Percentiles rank a stretch among this genome's conserved stretches.
Conservation (phyloP, 2,888 invertebrate genomes). For the Sphaeridia pumilis region DNA sequence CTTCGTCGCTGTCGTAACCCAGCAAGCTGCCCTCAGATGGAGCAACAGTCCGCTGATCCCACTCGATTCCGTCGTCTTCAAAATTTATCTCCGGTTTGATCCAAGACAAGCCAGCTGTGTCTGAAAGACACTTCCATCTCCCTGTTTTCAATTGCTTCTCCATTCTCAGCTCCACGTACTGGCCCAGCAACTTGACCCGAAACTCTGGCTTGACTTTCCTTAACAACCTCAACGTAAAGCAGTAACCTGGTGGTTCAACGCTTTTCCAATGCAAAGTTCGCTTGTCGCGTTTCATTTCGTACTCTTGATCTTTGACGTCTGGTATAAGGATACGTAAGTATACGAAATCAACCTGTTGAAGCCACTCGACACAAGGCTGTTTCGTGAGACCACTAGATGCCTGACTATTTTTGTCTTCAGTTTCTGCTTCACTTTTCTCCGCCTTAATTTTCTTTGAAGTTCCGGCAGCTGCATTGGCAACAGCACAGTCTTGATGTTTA, state of each 20-base stretch:
- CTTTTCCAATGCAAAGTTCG: neutral
- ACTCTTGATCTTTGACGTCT: slow-evolving; percentile 2
- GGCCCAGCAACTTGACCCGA: neutral
- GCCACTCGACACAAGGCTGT: too few relatives aligned
- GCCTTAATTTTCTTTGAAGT: too few relatives aligned
- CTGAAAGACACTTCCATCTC: slow-evolving; percentile 4
- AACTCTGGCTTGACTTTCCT: slow-evolving; percentile 8
- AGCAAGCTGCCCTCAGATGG: too few relatives aligned
- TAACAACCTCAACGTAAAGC: slow-evolving; percentile 1
- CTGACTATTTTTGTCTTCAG: neutral
- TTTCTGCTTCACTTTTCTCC: neutral
- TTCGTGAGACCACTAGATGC: too few relatives aligned
- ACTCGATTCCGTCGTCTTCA: neutral
- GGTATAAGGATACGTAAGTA: slow-evolving; percentile 4
- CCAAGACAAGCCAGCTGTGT: slow-evolving; percentile 2
- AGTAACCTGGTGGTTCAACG: slow-evolving; percentile 6
- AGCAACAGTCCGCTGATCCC: neutral
- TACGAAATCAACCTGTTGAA: slow-evolving; percentile 1
- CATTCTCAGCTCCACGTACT: slow-evolving; percentile 12
- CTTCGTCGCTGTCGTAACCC: slow-evolving; percentile 6
- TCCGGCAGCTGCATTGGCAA: too few relatives aligned
- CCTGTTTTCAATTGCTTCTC: neutral
- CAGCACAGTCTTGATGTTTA: too few relatives aligned
- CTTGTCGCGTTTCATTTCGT: neutral
- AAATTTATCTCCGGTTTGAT: slow-evolving; percentile 2